Evolutionary conservation across 2,113 vertebrate species (phyloP), one percentile per base, ranked within the genome.

Genomic region (Spea bombifrons): DNA sequence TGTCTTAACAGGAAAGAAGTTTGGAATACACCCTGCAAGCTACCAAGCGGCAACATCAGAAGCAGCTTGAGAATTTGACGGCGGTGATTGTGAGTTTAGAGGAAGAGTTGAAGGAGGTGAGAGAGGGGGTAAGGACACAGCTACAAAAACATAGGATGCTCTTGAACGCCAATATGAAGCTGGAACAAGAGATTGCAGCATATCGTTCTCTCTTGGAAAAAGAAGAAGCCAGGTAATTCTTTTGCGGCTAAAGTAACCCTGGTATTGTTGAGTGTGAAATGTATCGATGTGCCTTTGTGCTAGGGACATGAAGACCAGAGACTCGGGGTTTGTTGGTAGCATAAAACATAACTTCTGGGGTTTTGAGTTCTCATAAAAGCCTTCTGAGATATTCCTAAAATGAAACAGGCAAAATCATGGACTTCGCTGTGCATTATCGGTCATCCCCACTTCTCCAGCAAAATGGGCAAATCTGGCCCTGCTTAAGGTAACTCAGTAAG

Each of bases 161-260:
- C 64, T 94, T 99, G 83, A 95, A 98, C 91, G 95, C 96, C 0
- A 97, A 97, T 85, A 96, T 98, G 95, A 94, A 91, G 78, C 92
- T 99, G 84, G 97, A 99, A 84, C 90, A 92, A 64, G 97, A 99
- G 87, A 99, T 99, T n/a, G 81, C 92, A 1, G 96, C 94, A 0
- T 99, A 99, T 7, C 92, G 97, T 57, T 92, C 85, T 30, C 91
- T 99, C 52, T 87, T 99, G 50, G 97, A 99, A 65, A 88, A 91
- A 6, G 97, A 98, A 73, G 97, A 99, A 87, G 93, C 88, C 90
- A 96, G 97, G 97, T 98, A 65, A 59, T 12, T 59, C 4, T 13
- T 59, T 59, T 30, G 30, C 30, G 2, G 30, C 30, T 30, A 30
- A 30, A 30, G 30, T 30, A 30, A 30, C 30, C 30, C 30, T 30